Evolutionary conservation across 1,140 invertebrate genomes (phyloP).

Genomic region (Hormaphis cornu): DNA sequence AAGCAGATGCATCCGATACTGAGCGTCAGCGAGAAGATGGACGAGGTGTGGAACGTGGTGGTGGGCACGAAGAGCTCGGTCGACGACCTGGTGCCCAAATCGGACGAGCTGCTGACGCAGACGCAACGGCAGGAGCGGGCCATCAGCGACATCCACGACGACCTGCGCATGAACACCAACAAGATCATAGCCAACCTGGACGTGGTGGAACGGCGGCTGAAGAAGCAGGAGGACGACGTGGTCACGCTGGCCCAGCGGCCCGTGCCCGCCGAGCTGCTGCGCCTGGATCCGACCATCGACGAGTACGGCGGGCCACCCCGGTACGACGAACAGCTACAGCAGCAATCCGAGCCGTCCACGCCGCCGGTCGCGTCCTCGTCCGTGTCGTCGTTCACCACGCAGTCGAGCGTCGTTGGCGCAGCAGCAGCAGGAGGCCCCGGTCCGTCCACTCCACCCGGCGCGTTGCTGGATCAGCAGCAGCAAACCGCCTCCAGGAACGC

Average conservation of each 20-base stretch:
- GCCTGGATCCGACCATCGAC: conserved; percentile 63
- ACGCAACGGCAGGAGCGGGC: conserved; percentile 76
- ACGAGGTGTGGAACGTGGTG: conserved; percentile 78
- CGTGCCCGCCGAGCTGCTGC: conserved; percentile 59
- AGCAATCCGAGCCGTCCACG: conserved; percentile 34
- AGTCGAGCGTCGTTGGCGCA: conserved; percentile 35
- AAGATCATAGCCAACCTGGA: conserved; percentile 79
- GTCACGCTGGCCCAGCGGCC: conserved; percentile 56
- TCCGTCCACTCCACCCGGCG: conserved; percentile 39
- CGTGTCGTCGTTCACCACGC: conserved; percentile 37
- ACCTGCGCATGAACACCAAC: conserved; percentile 69
- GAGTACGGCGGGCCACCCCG: conserved; percentile 64
- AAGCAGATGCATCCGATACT: conserved; percentile 71
- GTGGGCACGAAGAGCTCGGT: conserved; percentile 76
- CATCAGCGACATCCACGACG: conserved; percentile 75
- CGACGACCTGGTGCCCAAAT: conserved; percentile 72
- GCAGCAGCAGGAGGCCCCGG: conserved; percentile 40
- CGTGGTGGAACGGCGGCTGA: conserved; percentile 69
- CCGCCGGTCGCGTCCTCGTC: conserved; percentile 35
- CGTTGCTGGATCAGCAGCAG: conserved; percentile 43
- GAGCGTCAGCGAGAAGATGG: conserved; percentile 78
- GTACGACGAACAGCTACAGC: conserved; percentile 38
- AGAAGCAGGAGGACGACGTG: conserved; percentile 71
- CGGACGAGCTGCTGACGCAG: conserved; percentile 71
- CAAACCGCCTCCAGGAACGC: conserved; percentile 39